Evolutionary conservation across 1,140 invertebrate genomes (phyloP).

Genomic region (Mycetomoellerius zeteki): DNA sequence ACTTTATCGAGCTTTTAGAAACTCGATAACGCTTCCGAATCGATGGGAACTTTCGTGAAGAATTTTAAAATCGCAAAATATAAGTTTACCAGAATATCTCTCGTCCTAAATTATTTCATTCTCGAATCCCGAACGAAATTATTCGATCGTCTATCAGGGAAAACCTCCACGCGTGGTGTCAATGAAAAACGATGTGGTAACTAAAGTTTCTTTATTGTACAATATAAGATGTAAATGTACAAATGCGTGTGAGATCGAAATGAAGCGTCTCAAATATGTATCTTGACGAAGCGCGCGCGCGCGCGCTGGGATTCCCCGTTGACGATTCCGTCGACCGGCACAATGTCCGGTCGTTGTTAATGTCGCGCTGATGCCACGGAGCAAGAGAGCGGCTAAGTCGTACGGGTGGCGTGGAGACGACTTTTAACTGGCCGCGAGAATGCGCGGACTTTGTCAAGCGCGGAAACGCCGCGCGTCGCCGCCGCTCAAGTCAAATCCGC

Average conservation of each 20-base stretch:
- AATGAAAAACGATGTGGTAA: not conserved
- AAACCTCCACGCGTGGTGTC: not conserved
- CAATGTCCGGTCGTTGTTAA: constrained; percentile 39
- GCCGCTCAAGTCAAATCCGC: constrained; percentile 41
- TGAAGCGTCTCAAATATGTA: constrained; percentile 2
- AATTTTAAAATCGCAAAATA: constrained; percentile 8
- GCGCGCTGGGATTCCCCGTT: constrained; percentile 26
- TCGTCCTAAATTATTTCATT: constrained; percentile 1
- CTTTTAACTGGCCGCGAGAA: constrained; percentile 68
- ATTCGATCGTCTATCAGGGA: not conserved
- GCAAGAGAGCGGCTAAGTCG: constrained; percentile 32
- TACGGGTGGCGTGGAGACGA: constrained; percentile 28
- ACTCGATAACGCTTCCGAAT: not conserved
- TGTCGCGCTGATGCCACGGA: constrained; percentile 40
- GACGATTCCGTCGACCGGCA: constrained; percentile 20
- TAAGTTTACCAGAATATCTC: not conserved
- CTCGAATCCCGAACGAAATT: not conserved
- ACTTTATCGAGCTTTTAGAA: not conserved
- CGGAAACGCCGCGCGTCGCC: constrained; percentile 60
- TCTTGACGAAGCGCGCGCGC: not conserved
- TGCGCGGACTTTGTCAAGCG: constrained; percentile 66
- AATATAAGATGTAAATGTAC: constrained; percentile 9
- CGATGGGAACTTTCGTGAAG: not conserved
- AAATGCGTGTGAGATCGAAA: not conserved
- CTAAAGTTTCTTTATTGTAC: constrained; percentile 29